These are phyloP conservation scores for Neotragus pygmaeus DNA, from an alignment of 2,113 vertebrate species.

Conservation along the genomic window DNA sequence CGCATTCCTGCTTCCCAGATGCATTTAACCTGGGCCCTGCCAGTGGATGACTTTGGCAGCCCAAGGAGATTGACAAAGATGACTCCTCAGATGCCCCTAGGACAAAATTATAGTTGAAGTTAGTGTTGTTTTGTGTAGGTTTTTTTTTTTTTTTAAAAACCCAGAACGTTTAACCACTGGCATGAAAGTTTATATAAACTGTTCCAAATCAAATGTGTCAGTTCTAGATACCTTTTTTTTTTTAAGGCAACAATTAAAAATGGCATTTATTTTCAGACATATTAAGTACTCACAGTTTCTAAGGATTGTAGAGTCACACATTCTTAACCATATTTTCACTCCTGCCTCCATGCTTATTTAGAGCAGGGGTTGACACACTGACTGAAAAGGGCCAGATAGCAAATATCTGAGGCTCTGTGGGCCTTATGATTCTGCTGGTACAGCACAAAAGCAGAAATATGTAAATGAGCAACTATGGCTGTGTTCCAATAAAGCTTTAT, in stretches of 20 bases:
- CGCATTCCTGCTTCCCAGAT: not conserved
- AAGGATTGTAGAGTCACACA: not conserved
- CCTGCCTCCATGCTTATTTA: not conserved
- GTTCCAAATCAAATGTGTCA: not conserved
- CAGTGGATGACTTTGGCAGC: not conserved
- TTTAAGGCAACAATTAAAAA: not conserved
- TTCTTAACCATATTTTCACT: not conserved
- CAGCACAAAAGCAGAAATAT: not conserved
- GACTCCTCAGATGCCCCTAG: not conserved
- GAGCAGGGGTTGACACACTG: not conserved
- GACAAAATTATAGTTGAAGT: not conserved
- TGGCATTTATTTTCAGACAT: not conserved
- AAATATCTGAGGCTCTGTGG: not conserved
- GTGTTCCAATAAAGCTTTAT: constrained; percentile 23
- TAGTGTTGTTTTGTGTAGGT: not conserved
- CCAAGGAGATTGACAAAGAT: not conserved
- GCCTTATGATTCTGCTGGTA: not conserved
- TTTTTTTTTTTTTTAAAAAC: not conserved
- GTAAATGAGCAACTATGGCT: not conserved
- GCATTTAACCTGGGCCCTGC: not conserved
- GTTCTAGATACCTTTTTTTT: not conserved
- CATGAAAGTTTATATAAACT: not conserved
- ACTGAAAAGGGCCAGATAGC: not conserved
- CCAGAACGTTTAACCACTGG: not conserved
- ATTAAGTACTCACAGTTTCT: not conserved